Evolutionary conservation across 2,888 invertebrate species (phyloP), one percentile per base, ranked within the genome.

Genomic region (Drosophila crucigera): DNA sequence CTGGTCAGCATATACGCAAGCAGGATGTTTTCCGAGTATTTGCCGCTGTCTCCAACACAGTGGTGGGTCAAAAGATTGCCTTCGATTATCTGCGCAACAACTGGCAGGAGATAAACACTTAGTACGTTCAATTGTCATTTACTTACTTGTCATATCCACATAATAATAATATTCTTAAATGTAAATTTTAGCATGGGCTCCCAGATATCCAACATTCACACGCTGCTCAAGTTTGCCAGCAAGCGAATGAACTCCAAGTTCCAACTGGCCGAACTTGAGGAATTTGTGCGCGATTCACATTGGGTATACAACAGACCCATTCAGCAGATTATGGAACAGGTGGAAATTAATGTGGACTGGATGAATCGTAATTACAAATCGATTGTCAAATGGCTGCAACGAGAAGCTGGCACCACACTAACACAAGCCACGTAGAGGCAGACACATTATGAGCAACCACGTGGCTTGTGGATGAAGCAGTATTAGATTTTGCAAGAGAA

Each of bases 291-390:
- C 1, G 95, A 95, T 63, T 95, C 95, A 65, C 94, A 95, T 68
- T 94, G 95, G 52, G 96, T 97, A 68, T 94, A 97, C 19, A 96
- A 97, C 0, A 94, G 97, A 75, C 96, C 97, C 0, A 95, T 97
- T 0, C 95, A 96, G 71, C 98, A 98, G 93, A 96, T 97, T 0
- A 93, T 98, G 11, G 98, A 98, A 91, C 95, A 96, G 61, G 96
- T 96, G 0, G 95, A 96, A 80, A 96, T 96, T 5, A 98, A 98
- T 91, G 96, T 98, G 0, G 95, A 95, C 78, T 98, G 98, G 98
- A 96, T 97, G 95, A 94, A 96, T 61, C 94, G 94, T 55, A 97
- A 97, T 93, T 97, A 96, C 90, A 94, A 95, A 62, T 95, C 95
- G 3, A 97, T 98, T 70, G 95, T 96, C 4, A 94, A 95, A 39